Percentiles rank a stretch among this genome's conserved stretches.
Evolutionary conservation across 2,797 vertebrate genomes (phyloP).

Genomic region (Acanthurus leucopareius): DNA sequence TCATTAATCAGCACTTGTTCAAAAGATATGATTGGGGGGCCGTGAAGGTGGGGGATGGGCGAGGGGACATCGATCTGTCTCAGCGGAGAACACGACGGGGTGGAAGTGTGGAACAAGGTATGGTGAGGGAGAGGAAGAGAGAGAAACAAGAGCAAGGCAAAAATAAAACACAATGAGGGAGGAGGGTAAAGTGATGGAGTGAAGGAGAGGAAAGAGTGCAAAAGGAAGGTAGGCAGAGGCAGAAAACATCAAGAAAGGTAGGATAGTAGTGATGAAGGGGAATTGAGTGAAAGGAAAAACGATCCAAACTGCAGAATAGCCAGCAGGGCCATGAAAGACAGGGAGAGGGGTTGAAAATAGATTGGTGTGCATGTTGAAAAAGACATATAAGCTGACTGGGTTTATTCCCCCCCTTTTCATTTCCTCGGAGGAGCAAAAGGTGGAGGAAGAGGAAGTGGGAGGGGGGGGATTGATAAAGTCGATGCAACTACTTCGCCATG

Average conservation of each 20-base stretch:
- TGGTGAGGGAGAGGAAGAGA: constrained; percentile 3
- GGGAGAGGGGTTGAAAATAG: constrained; percentile 56
- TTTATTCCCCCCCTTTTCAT: constrained; percentile 48
- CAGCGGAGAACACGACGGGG: constrained; percentile 44
- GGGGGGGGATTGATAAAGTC: constrained; percentile 67
- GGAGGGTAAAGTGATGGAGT: constrained; percentile 24
- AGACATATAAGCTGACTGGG: constrained; percentile 76
- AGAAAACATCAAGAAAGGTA: constrained; percentile 8
- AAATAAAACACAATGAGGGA: constrained; percentile 15
- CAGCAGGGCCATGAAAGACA: constrained; percentile 7
- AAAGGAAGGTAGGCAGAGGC: constrained; percentile 20
- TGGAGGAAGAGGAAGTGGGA: constrained; percentile 18
- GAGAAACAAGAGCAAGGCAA: constrained; percentile 17
- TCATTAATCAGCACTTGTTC: constrained; percentile 87
- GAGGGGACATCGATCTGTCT: constrained; percentile 67
- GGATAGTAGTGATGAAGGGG: constrained; percentile 6
- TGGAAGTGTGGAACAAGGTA: constrained; percentile 30
- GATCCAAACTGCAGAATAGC: constrained; percentile 32
- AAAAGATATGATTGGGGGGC: constrained; percentile 82
- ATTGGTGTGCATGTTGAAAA: constrained; percentile 71
- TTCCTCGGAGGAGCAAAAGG: constrained; percentile 37
- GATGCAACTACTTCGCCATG: constrained; percentile 41
- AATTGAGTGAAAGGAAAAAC: constrained; percentile 18
- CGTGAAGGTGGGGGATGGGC: constrained; percentile 38
- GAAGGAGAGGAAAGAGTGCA: constrained; percentile 11